A percentile compares a stretch with the other conserved stretches of the same genome.
Conservation (phyloP, 2,113 vertebrate species). For the Syngnathus floridae region DNA sequence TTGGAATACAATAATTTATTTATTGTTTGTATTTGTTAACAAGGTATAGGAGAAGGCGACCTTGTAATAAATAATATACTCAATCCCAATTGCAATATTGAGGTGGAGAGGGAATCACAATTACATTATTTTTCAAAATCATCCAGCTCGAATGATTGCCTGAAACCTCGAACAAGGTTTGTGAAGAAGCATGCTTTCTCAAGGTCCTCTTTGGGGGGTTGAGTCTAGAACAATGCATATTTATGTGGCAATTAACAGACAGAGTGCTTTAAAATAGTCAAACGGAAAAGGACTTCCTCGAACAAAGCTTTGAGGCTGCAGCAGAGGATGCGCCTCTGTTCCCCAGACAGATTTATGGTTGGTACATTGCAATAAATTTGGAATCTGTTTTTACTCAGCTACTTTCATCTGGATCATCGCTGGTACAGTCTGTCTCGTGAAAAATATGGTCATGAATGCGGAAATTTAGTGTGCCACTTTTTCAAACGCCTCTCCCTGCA, state of each 20-base stretch:
- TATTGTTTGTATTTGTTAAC: too few species aligned
- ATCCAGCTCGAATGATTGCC: conserved; percentile 35
- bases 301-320: conserved; percentile 66
- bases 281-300: conserved; percentile 57
- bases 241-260: conserved; percentile 68
- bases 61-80: too few species aligned
- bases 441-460: conserved; percentile 59
- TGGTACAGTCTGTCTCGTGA: conserved; percentile 52
- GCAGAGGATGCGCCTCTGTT: conserved; percentile 51
- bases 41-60: too few species aligned
- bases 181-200: conserved; percentile 54
- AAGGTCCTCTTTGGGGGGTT: conserved; percentile 26
- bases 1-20: too few species aligned
- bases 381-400: conserved; percentile 66
- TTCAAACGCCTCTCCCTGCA: conserved; percentile 16
- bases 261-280: conserved; percentile 57
- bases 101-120: too few species aligned
- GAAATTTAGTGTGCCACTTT: conserved; percentile 45
- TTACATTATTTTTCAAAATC: too few species aligned
- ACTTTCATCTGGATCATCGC: conserved; percentile 62
- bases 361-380: conserved; percentile 58
- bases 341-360: conserved; percentile 61
- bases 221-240: conserved; percentile 60
- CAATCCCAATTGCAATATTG: too few species aligned
- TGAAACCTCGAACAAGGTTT: conserved; percentile 39